phyloP scores from a whole-genome alignment of 1,140 invertebrate species.

The Pogonus chalceus region DNA sequence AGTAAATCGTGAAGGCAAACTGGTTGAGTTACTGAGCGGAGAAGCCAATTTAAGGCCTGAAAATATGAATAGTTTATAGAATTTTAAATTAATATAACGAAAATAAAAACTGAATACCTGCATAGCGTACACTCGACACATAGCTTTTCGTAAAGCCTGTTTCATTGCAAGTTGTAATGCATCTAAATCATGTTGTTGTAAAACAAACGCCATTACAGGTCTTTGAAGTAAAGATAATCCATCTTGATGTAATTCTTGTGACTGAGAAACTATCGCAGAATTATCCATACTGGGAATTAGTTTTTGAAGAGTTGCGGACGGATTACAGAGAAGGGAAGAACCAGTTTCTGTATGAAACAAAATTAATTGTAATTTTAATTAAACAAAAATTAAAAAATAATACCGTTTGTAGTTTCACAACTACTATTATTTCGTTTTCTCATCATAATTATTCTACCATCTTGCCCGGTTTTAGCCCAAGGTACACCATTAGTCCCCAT shows the following conservation, averaged over 20 bases:
- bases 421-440: conserved; percentile 63
- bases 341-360: conserved; percentile 45
- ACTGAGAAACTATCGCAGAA: conserved; percentile 40
- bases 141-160: conserved; percentile 68
- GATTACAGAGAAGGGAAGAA: conserved; percentile 70
- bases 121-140: conserved; percentile 79
- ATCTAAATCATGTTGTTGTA: conserved; percentile 76
- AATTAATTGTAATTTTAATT: background rate
- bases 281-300: conserved; percentile 52
- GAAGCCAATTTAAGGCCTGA: conserved; percentile 88
- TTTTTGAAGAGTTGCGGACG: conserved; percentile 66
- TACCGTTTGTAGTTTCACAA: conserved; percentile 50
- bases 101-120: conserved; percentile 38
- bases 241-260: conserved; percentile 33
- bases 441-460: conserved; percentile 50
- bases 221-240: conserved; percentile 44
- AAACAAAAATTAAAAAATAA: conserved; percentile 14
- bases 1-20: conserved; percentile 85
- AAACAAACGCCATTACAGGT: conserved; percentile 74
- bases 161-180: conserved; percentile 73
- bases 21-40: conserved; percentile 83
- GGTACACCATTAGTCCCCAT: conserved; percentile 50
- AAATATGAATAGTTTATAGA: conserved; percentile 19
- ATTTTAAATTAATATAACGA: background rate
- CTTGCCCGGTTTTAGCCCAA: conserved; percentile 48